Base-by-base conservation (phyloP, 2,888 invertebrate species). In the Gari tellinella region DNA sequence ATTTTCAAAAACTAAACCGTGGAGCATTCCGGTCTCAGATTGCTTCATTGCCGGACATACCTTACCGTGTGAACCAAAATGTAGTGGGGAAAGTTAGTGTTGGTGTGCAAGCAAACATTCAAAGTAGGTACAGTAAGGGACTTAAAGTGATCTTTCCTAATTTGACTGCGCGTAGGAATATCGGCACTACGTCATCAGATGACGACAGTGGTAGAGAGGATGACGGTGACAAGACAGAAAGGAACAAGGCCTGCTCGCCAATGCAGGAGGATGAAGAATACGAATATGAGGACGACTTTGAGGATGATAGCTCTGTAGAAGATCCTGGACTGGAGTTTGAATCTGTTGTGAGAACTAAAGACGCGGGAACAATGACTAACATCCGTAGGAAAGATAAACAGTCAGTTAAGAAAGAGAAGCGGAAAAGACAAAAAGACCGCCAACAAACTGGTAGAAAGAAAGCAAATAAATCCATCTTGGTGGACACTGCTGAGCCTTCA, bases 1-100 rank as follows among this genome's bases (percentile, higher is more conserved):
- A 79, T 38, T 79, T 79, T 49, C 79, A 79, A 37, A 79, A 79
- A 46, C 14, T 79, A 21, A 79, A 79, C 41, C 67, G 79, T 1
- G 79, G 79, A 2, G 79, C 79, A 1, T 79, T 79, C 41, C 61
- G 79, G 12, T 75, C 79, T n/a, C 74, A 79, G 26, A 38, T 79
- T 10, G 17, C 66, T 23, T 79, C 79, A 25, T 48, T 79, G 38
- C 79, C 79, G 38, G 79, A 79, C 31, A 79, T 79, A n/a, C 79
- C 79, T 3, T 79, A 68, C 25, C 56, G 79, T 17, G 72, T 69
- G 1, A 70, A 74, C 37, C 56, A 64, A 17, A 70, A 65, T 45
- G 37, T 49, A 12, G 64, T 57, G 14, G 74, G 72, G 14, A 68
- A 58, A 26, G 61, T 67, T 3, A 75, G 68, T 26, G 69, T 75